Percentiles rank a stretch among this genome's conserved stretches.
phyloP scores from a whole-genome alignment of 1,140 invertebrate species.

The Oncopeltus fasciatus region DNA sequence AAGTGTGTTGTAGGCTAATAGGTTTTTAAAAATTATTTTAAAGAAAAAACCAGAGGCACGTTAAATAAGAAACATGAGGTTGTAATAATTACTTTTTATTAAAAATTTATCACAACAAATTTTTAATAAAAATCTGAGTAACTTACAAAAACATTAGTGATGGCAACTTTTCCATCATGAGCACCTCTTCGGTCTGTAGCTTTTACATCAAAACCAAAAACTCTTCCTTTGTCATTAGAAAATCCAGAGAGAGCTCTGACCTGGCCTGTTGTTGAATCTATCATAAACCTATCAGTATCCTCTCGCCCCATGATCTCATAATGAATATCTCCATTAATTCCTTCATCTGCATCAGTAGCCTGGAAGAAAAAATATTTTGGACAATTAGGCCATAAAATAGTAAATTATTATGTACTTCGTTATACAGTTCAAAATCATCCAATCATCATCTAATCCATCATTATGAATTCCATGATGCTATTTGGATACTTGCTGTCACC shows the following conservation, averaged over 20 bases:
- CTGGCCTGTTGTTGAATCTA: slow-evolving; percentile 56
- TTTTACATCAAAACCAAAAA: slow-evolving; percentile 77
- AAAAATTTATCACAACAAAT: no score
- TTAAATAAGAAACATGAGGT: no score
- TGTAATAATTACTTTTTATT: no score
- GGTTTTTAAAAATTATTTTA: no score
- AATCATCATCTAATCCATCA: no score
- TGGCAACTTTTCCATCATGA: slow-evolving; percentile 61
- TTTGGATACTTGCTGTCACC: no score
- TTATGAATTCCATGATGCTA: no score
- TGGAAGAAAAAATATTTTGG: slow-evolving; percentile 26
- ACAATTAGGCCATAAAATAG: background rate
- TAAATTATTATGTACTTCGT: background rate
- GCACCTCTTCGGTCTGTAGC: slow-evolving; percentile 63
- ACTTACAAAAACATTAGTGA: slow-evolving; percentile 71
- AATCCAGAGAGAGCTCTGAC: slow-evolving; percentile 54
- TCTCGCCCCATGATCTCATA: slow-evolving; percentile 50
- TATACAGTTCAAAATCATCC: no score
- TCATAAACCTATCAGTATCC: slow-evolving; percentile 53
- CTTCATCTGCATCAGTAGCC: slow-evolving; percentile 58
- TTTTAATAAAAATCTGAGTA: slow-evolving; percentile 12
- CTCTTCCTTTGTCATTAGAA: slow-evolving; percentile 46
- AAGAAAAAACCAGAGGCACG: no score
- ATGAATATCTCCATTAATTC: slow-evolving; percentile 59
- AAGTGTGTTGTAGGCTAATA: no score